A percentile compares a stretch with the other conserved stretches of the same genome.
Conservation (phyloP, 2,113 vertebrate species). For the Oncorhynchus nerka region DNA sequence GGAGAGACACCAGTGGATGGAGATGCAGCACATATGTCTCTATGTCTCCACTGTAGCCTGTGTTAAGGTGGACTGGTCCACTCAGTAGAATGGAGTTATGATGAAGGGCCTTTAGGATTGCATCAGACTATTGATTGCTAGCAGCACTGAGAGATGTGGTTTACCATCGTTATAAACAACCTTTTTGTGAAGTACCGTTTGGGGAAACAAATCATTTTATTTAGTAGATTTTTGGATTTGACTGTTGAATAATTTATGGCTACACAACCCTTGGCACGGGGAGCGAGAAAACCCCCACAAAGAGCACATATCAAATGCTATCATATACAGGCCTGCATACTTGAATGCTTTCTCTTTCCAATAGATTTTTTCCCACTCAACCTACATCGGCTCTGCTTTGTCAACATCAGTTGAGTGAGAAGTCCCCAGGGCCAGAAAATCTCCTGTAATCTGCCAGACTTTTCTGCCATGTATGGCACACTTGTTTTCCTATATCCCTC, state of each 20-base stretch:
- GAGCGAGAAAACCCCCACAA: slow-evolving; percentile 10
- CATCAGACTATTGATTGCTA: slow-evolving; percentile 61
- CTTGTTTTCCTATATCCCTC: slow-evolving; percentile 49
- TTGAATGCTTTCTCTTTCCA: slow-evolving; percentile 28
- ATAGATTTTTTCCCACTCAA: slow-evolving; percentile 6
- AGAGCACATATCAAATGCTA: slow-evolving; percentile 42
- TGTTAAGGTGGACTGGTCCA: background rate
- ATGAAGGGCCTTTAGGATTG: slow-evolving; percentile 43
- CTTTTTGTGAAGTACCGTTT: slow-evolving; percentile 59
- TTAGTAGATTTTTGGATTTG: slow-evolving; percentile 67
- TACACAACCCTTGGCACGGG: slow-evolving; percentile 45
- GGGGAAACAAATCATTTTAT: slow-evolving; percentile 68
- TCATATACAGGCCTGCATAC: slow-evolving; percentile 20
- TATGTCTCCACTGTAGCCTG: background rate
- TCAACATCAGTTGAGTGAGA: slow-evolving; percentile 60
- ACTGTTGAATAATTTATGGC: slow-evolving; percentile 66
- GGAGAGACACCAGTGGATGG: background rate
- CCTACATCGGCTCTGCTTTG: slow-evolving; percentile 54
- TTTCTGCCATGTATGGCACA: slow-evolving; percentile 42
- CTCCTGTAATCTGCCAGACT: slow-evolving; percentile 58
- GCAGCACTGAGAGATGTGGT: slow-evolving; percentile 53
- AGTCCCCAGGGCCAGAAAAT: slow-evolving; percentile 52
- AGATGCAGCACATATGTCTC: background rate
- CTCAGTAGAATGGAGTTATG: background rate
- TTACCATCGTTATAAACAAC: slow-evolving; percentile 66